Base-by-base conservation (phyloP, 2,113 vertebrate species). In the Pseudolaguvia tuberculata region DNA sequence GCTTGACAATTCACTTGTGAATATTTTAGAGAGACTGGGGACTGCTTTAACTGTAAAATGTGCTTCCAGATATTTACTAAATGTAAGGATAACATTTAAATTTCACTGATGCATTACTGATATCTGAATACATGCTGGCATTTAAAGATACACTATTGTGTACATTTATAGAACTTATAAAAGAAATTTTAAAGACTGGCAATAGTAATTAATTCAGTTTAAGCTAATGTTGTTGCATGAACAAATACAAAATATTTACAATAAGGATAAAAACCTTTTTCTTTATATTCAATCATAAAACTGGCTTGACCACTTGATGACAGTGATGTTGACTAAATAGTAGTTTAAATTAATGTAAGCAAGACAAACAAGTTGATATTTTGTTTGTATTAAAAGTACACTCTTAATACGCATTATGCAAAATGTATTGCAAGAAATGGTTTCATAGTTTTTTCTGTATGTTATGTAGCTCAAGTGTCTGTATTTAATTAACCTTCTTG, bases 31-130 rank as follows among this genome's bases (percentile, higher is more conserved):
- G 83, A 6, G 31, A 35, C 35, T 0, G 52, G 82, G 83, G 81
- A 82, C 78, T 72, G 77, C 76, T 88, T 88, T 90, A 82, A 89
- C 84, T 73, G 12, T 76, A 69, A 70, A 42, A 68, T 56, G 12
- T 63, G 12, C 31, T 71, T n/a, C 67, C 27, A 59, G 55, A 59
- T 72, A 62, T 57, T 78, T 62, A 47, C 27, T 56, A 27, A 79
- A 21, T 20, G 1, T n/a, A 9, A 20, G 4, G 23, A 55, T 11
- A 39, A 59, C 9, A 35, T 17, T 56, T 35, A 50, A 11, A n/a
- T 42, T 15, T 53, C 42, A 23, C 31, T 42, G 18, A 23, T 63
- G n/a, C 14, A 20, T 4, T 39, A 39, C 58, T 39, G 58, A 61
- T 61, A 59, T 59, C 27, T 59, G 7, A 35, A 15, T 17, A 35